Percentiles rank a stretch among this genome's conserved stretches.
Evolutionary conservation across 2,797 vertebrate species (phyloP).

Genomic region (Channallabes apus): DNA sequence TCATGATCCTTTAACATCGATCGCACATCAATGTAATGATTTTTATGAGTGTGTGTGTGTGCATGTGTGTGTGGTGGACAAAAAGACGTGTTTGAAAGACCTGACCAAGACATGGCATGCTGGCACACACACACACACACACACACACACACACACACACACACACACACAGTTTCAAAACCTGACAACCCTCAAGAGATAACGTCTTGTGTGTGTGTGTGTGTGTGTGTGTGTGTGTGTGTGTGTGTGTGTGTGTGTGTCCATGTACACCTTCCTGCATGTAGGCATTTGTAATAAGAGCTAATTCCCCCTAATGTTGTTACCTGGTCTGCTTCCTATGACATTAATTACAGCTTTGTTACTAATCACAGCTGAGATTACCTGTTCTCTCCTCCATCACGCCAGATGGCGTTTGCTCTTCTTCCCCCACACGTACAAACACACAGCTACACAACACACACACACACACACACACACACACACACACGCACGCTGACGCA

Average conservation of each 20-base stretch:
- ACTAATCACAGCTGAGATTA: conserved; percentile 44
- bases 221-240: conserved; percentile 28
- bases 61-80: conserved; percentile 30
- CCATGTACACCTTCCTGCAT: not conserved
- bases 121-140: conserved; percentile 38
- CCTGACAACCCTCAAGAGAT: not conserved
- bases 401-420: conserved; percentile 44
- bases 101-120: not conserved
- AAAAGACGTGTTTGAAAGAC: not conserved
- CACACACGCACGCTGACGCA: not conserved
- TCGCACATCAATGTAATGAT: not conserved
- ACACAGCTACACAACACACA: not conserved
- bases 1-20: not conserved
- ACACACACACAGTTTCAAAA: conserved; percentile 11
- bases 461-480: conserved; percentile 7
- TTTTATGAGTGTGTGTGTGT: conserved; percentile 36
- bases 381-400: conserved; percentile 35
- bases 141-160: conserved; percentile 40
- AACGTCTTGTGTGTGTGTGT: conserved; percentile 7
- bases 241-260: conserved; percentile 22
- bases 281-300: conserved; percentile 33
- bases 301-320: conserved; percentile 42
- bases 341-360: conserved; percentile 49
- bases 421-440: conserved; percentile 15
- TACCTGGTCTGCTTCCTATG: conserved; percentile 45